Evolutionary conservation across 2,888 invertebrate genomes (phyloP).

Genomic region (Cheilosia grossa): DNA sequence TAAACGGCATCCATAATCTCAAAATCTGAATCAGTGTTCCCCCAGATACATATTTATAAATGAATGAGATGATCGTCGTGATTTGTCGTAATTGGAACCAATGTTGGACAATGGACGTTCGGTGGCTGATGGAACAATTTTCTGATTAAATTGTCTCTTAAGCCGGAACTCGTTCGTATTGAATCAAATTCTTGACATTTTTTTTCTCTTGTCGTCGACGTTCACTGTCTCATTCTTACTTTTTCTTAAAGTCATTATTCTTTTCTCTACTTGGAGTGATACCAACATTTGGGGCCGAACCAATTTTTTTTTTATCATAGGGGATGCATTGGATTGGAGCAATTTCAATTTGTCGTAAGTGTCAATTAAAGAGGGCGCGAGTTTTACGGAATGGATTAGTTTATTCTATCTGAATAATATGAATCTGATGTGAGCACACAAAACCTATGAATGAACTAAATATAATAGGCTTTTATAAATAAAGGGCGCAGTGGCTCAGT

Average conservation of each 20-base stretch:
- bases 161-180: constrained; percentile 76
- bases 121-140: constrained; percentile 75
- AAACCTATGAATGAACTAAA: too few relatives aligned
- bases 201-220: constrained; percentile 44
- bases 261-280: constrained; percentile 42
- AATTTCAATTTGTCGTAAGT: constrained; percentile 67
- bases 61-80: constrained; percentile 73
- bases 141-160: constrained; percentile 77
- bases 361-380: constrained; percentile 47
- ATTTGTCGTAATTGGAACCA: constrained; percentile 75
- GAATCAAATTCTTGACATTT: constrained; percentile 68
- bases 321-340: constrained; percentile 50
- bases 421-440: too few relatives aligned
- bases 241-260: constrained; percentile 49
- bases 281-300: constrained; percentile 54
- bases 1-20: constrained; percentile 74
- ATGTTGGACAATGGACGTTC: constrained; percentile 72
- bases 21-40: constrained; percentile 70
- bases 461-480: too few relatives aligned
- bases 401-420: background rate
- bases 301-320: constrained; percentile 32
- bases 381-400: constrained; percentile 40
- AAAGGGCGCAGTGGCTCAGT: too few relatives aligned
- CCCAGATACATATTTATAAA: constrained; percentile 70
- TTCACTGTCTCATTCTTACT: constrained; percentile 59